Evolutionary conservation across 2,888 invertebrate genomes (phyloP), one percentile per base, ranked within the genome.

Genomic region (Quadroppia sp.): DNA sequence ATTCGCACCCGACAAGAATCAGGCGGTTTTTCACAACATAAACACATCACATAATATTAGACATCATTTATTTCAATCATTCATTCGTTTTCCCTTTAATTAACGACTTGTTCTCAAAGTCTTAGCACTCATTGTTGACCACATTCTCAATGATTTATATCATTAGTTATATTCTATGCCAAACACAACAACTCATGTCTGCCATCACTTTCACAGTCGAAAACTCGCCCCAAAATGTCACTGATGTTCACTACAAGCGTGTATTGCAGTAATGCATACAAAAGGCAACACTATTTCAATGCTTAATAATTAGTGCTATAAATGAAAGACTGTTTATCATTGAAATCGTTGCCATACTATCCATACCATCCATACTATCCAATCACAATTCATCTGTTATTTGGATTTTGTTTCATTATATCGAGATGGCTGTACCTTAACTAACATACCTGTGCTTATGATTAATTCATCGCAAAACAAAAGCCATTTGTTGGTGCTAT

Each of bases 201-300:
- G 1, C 25, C 53, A 25, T 23, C 20, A 11, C 23, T 53, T 53
- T 53, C 2, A 53, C 25, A 53, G 1, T 11, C 11, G 23, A 23
- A 23, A 53, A 23, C 23, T 67, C 40, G 36, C 20, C 36, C 67
- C 36, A 20, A 42, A 67, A 67, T 67, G 67, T 67, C 40, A 67
- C 67, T 67, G 1, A 15, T 20, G 2, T 23, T 36, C 36, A 67
- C 36, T 23, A 13, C 40, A 20, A 20, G 17, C 20, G 9, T 40
- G 67, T 20, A 40, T 40, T 67, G 40, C 67, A 67, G 67, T 36
- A 67, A 40, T 67, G 67, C 67, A 53, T 53, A 23, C 11, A 53
- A 53, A 53, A 53, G 25, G 7, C 45, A 17, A 45, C 17, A 11
- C 17, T 11, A 11, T 17, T 4, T 11, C 36, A 7, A 36, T 36